phyloP scores from a whole-genome alignment of 37 sponge, comb jelly and placozoan genomes.

The Chondrilla cf. caribensis region DNA sequence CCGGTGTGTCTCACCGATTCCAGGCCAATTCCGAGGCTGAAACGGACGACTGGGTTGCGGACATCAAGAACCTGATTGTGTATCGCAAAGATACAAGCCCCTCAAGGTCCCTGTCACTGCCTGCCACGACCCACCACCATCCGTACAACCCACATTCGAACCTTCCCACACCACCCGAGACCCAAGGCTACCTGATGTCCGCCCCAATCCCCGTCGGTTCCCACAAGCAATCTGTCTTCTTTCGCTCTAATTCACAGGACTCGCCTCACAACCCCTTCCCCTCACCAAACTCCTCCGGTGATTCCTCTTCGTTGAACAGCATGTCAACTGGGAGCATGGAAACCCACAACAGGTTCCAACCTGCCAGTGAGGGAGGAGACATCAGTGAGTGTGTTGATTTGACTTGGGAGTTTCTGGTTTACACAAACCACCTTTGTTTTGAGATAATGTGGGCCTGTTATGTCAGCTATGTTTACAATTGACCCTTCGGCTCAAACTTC shows the following conservation, averaged over 20 bases:
- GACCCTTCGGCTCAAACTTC: no score
- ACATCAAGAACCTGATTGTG: constrained; percentile 30
- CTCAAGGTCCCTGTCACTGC: not conserved
- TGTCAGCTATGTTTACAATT: no score
- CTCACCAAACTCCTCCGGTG: constrained; percentile 51
- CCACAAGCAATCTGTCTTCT: not conserved
- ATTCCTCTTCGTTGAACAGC: constrained; percentile 59
- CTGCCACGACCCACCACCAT: not conserved
- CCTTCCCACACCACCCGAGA: constrained; percentile 43
- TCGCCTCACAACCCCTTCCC: constrained; percentile 31
- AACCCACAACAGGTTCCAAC: not conserved
- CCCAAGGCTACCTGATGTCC: not conserved
- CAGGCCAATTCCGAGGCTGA: constrained; percentile 73
- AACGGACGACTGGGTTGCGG: constrained; percentile 68
- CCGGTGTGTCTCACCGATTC: constrained; percentile 63
- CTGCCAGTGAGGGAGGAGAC: constrained; percentile 19
- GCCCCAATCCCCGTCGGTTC: constrained; percentile 3
- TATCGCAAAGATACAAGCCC: constrained; percentile 52
- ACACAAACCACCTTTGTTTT: no score
- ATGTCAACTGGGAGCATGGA: constrained; percentile 58
- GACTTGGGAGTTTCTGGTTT: no score
- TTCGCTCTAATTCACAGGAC: not conserved
- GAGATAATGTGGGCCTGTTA: no score
- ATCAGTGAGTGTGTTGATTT: constrained; percentile 18
- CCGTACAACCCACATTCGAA: constrained; percentile 1